phyloP scores from a whole-genome alignment of 2,888 invertebrate genomes.

The Asteroscopus sphinx region DNA sequence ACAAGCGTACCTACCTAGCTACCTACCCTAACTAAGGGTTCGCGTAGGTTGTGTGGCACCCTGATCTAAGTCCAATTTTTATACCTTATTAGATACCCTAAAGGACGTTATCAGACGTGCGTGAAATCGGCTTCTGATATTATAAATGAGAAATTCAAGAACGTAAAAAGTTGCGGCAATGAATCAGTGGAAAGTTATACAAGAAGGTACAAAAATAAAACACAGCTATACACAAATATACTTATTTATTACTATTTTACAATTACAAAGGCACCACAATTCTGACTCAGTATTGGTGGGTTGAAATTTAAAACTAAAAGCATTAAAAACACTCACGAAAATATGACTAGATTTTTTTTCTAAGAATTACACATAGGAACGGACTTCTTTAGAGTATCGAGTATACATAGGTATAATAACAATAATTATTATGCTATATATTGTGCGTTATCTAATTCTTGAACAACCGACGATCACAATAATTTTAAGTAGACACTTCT shows the following conservation, averaged over 20 bases:
- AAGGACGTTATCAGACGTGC: no score
- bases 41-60: no score
- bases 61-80: no score
- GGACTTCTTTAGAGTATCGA: constrained; percentile 35
- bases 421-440: constrained; percentile 24
- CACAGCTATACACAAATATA: constrained; percentile 66
- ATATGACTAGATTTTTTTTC: constrained; percentile 71
- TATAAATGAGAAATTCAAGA: no score
- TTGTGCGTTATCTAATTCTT: constrained; percentile 51
- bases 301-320: constrained; percentile 31
- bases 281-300: constrained; percentile 39
- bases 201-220: constrained; percentile 46
- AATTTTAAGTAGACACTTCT: constrained; percentile 50
- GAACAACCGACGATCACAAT: constrained; percentile 66
- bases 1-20: no score
- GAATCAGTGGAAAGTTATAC: no score
- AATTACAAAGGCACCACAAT: constrained; percentile 68
- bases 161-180: no score
- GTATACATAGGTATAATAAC: constrained; percentile 45
- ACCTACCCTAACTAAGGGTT: no score
- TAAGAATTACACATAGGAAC: constrained; percentile 44
- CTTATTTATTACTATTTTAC: constrained; percentile 63
- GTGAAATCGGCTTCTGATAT: no score
- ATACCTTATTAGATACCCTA: no score
- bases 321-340: constrained; percentile 52